A percentile compares a stretch with the other conserved stretches of the same genome.
Evolutionary conservation across 2,797 vertebrate genomes (phyloP).

Genomic region (Pseudomugil gertrudae): DNA sequence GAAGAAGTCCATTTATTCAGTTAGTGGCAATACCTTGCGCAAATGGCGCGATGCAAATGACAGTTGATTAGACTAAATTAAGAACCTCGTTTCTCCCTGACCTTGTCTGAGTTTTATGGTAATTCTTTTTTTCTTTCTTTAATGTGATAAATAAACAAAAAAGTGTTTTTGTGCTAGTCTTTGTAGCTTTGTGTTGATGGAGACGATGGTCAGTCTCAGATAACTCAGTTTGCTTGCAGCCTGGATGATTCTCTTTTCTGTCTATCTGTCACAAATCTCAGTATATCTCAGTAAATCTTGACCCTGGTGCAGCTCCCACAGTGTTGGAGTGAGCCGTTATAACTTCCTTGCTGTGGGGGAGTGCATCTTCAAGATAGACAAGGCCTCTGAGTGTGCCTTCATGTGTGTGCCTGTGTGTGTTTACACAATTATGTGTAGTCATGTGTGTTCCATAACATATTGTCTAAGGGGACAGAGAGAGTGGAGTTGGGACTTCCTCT

Average conservation of each 20-base stretch:
- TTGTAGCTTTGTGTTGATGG: slow-evolving; percentile 49
- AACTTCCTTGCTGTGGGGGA: slow-evolving; percentile 82
- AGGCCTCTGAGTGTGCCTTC: slow-evolving; percentile 44
- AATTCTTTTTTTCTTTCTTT: slow-evolving; percentile 84
- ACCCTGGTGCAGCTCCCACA: slow-evolving; percentile 71
- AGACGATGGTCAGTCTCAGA: slow-evolving; percentile 56
- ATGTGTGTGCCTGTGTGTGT: slow-evolving; percentile 56
- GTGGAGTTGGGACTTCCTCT: slow-evolving; percentile 80
- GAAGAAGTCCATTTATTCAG: slow-evolving; percentile 99
- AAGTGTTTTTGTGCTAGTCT: slow-evolving; percentile 67
- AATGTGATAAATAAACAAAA: slow-evolving; percentile 71
- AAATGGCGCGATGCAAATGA: slow-evolving; percentile 99
- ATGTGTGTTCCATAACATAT: slow-evolving; percentile 76
- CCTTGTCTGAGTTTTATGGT: slow-evolving; percentile 99
- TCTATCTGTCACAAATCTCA: slow-evolving; percentile 59
- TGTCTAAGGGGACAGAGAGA: slow-evolving; percentile 72
- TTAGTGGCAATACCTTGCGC: slow-evolving; percentile 99
- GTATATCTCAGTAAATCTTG: slow-evolving; percentile 50
- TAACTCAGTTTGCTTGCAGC: slow-evolving; percentile 40
- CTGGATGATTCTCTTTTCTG: slow-evolving; percentile 29
- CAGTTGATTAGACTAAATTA: slow-evolving; percentile 99
- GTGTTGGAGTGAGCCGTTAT: slow-evolving; percentile 74
- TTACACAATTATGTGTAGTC: slow-evolving; percentile 68
- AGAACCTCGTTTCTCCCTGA: slow-evolving; percentile 99
- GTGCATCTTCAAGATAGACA: slow-evolving; percentile 70